Base-by-base conservation (phyloP, 2,888 invertebrate genomes). In the Autographa gamma region DNA sequence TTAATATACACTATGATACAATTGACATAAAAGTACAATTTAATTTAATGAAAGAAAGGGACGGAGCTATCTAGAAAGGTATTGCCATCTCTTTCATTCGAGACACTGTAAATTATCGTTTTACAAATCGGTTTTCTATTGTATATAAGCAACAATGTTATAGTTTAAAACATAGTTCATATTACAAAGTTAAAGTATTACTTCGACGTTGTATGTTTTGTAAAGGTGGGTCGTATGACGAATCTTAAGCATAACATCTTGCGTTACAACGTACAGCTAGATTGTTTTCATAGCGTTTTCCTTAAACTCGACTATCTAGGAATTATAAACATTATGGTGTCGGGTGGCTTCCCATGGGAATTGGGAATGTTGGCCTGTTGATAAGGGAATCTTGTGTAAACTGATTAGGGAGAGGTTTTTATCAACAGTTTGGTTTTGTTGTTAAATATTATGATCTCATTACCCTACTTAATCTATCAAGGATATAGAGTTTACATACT, bases 301-400 rank as follows among this genome's bases (percentile, higher is more conserved):
- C 80, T 80, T 69, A 77, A 56, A 38, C 65, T 78, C 73, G 67
- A 80, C 85, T 86, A 87, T 87, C 86, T 77, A 48, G 58, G 34
- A 76, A 76, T 83, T 86, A 79, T 86, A 85, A 88, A 89, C 84
- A 88, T 84, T 62, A 74, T 81, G 61, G 41, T 54, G 4, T 16
- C 18, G 14, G 11, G 62, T 25, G 32, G 58, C 67, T 72, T 85
- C 85, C 77, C 81, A 77, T 82, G 86, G 76, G 81, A 86, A 81
- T 54, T 63, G 59, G 48, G 9, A 11, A 14, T 6, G 19, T 8
- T 60, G 75, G 9, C 14, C 31, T 6, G 19, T 8, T 60, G 75
- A 71, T 78, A 80, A 73, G 60, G 38, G 52, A 48, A 16, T 34
- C 43, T 25, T n/a, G 34, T 16, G 11, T 54, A n/a, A 34, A 59